Evolutionary conservation across 2,797 vertebrate genomes (phyloP).

Genomic region (Echeneis naucrates): DNA sequence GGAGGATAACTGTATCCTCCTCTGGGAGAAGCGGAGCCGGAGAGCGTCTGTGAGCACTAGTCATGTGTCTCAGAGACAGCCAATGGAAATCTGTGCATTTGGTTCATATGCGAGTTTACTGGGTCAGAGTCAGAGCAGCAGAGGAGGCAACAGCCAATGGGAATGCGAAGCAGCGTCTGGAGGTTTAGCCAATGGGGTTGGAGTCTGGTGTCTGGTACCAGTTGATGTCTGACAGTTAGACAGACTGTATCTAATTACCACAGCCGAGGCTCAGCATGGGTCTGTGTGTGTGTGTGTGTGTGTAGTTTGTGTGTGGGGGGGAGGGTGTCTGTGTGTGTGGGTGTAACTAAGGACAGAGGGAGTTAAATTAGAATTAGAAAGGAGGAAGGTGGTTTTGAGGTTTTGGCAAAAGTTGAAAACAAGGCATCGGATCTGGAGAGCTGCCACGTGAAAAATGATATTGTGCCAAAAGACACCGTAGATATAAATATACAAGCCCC

Average conservation of each 20-base stretch:
- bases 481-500: slow-evolving; percentile 56
- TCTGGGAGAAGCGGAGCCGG: slow-evolving; percentile 70
- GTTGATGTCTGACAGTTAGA: slow-evolving; percentile 85
- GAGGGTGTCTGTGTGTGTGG: slow-evolving; percentile 44
- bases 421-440: slow-evolving; percentile 70
- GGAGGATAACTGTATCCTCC: slow-evolving; percentile 82
- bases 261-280: slow-evolving; percentile 75
- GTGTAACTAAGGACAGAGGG: slow-evolving; percentile 61
- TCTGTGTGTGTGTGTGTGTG: slow-evolving; percentile 49
- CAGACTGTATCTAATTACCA: slow-evolving; percentile 85
- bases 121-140: slow-evolving; percentile 79
- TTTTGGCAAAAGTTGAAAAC: slow-evolving; percentile 77
- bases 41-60: slow-evolving; percentile 64
- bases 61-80: slow-evolving; percentile 85
- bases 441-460: slow-evolving; percentile 56
- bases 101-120: slow-evolving; percentile 83
- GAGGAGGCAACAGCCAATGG: slow-evolving; percentile 77
- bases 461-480: slow-evolving; percentile 47
- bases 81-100: slow-evolving; percentile 72
- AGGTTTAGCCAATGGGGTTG: slow-evolving; percentile 78
- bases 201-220: slow-evolving; percentile 80
- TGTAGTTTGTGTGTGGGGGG: slow-evolving; percentile 46
- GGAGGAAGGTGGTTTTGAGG: slow-evolving; percentile 72
- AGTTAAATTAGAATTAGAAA: slow-evolving; percentile 74
- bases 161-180: slow-evolving; percentile 59